Conservation (phyloP, 2,888 invertebrate species). For the Polydrusus cervinus region DNA sequence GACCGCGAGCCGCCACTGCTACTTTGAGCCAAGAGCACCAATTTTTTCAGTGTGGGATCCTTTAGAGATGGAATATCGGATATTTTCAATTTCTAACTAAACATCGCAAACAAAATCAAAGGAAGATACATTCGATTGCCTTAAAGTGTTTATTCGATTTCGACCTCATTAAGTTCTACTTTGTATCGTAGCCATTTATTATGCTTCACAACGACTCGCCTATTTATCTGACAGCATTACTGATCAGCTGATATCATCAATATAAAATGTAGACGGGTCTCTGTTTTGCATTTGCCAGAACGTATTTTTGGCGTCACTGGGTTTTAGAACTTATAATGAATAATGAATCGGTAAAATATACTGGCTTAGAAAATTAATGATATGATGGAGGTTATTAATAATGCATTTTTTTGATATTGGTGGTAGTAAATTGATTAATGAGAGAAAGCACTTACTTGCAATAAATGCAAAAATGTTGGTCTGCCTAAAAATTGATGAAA, state of each 20-base stretch:
- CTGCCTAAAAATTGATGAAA: not conserved
- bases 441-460: slow-evolving; percentile 20
- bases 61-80: not conserved
- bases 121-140: slow-evolving; percentile 18
- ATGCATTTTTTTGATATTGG: slow-evolving; percentile 6
- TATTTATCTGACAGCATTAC: slow-evolving; percentile 47
- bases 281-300: slow-evolving; percentile 25
- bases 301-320: slow-evolving; percentile 27
- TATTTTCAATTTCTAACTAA: not conserved
- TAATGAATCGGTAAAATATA: slow-evolving; percentile 22
- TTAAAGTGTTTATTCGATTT: slow-evolving; percentile 44
- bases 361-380: slow-evolving; percentile 25
- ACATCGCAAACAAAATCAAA: slow-evolving; percentile 1
- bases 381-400: slow-evolving; percentile 17
- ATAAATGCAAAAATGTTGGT: not conserved
- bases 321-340: slow-evolving; percentile 27
- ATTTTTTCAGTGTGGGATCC: too few species aligned
- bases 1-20: too few species aligned
- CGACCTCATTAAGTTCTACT: slow-evolving; percentile 45
- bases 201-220: slow-evolving; percentile 39
- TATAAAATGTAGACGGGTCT: slow-evolving; percentile 44
- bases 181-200: slow-evolving; percentile 46
- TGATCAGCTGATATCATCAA: slow-evolving; percentile 46
- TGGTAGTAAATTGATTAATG: slow-evolving; percentile 11
- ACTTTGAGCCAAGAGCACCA: too few species aligned